These are phyloP conservation scores for Tiliacea citrago DNA, from an alignment of 2,888 invertebrate genomes.

Conservation along the genomic window DNA sequence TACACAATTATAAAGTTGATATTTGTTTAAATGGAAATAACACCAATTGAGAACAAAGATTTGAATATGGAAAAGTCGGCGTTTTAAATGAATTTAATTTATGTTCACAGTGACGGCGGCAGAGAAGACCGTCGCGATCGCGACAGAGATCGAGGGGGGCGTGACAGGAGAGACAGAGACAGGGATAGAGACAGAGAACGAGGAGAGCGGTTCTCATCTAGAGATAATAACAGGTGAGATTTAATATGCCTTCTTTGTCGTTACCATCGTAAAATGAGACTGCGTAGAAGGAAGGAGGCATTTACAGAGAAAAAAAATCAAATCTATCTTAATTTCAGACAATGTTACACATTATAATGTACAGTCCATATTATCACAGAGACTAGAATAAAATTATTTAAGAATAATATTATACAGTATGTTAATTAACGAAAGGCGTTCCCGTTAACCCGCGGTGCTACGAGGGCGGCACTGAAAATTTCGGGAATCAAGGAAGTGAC, in stretches of 20 bases:
- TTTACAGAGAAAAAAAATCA: too few species aligned
- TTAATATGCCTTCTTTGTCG: neutral
- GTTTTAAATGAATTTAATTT: neutral
- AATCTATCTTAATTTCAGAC: too few species aligned
- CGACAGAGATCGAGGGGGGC: constrained; percentile 63
- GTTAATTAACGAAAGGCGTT: too few species aligned
- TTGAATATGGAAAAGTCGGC: neutral
- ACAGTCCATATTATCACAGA: too few species aligned
- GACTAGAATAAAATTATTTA: too few species aligned
- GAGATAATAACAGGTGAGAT: constrained; percentile 74
- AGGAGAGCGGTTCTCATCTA: constrained; percentile 69
- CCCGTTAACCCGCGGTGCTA: too few species aligned
- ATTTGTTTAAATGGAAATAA: neutral
- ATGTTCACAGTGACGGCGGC: constrained; percentile 36
- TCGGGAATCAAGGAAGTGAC: too few species aligned
- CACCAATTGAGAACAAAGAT: neutral
- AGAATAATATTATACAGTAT: too few species aligned
- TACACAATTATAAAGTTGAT: neutral
- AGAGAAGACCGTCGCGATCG: constrained; percentile 67
- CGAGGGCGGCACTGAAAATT: too few species aligned
- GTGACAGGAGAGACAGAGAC: constrained; percentile 68
- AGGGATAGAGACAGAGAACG: constrained; percentile 72
- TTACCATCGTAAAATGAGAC: neutral
- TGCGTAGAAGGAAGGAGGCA: neutral
- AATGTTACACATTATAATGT: too few species aligned